phyloP scores from a whole-genome alignment of 2,888 invertebrate genomes.

The Bedellia somnulentella region DNA sequence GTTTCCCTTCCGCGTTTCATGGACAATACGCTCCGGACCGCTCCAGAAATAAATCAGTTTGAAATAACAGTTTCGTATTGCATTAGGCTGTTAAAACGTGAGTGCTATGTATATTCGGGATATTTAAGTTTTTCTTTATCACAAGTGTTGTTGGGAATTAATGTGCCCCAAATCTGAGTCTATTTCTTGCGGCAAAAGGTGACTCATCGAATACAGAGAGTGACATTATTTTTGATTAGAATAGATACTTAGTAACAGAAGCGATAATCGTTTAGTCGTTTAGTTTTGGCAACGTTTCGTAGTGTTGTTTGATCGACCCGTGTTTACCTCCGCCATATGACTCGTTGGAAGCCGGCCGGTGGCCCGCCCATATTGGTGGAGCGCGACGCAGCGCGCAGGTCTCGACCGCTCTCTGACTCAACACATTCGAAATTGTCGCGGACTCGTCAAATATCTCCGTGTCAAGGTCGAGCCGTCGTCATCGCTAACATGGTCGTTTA shows the following conservation, averaged over 20 bases:
- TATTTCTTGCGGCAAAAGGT: slow-evolving; percentile 12
- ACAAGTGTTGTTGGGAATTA: too few relatives aligned
- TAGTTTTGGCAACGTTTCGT: too few relatives aligned
- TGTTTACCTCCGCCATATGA: slow-evolving; percentile 3
- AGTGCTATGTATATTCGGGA: too few relatives aligned
- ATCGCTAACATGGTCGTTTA: slow-evolving; percentile 9
- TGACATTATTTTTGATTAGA: too few relatives aligned
- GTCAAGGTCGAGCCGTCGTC: slow-evolving; percentile 31
- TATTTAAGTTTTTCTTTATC: too few relatives aligned
- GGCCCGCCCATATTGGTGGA: slow-evolving; percentile 20
- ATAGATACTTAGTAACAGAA: too few relatives aligned
- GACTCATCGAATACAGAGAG: slow-evolving; percentile 23
- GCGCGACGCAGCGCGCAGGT: slow-evolving; percentile 78
- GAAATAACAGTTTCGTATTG: slow-evolving; percentile 19
- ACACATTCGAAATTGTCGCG: too few relatives aligned
- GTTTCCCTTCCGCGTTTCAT: slow-evolving; percentile 17
- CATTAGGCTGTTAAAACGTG: slow-evolving; percentile 20
- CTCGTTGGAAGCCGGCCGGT: slow-evolving; percentile 3
- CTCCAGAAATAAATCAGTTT: slow-evolving; percentile 23
- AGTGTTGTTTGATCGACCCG: too few relatives aligned
- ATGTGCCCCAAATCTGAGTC: slow-evolving; percentile 3
- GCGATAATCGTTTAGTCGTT: too few relatives aligned
- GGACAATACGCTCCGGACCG: slow-evolving; percentile 16
- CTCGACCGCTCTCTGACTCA: slow-evolving; percentile 78
- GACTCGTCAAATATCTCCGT: too few relatives aligned